Base-by-base conservation (phyloP, 2,888 invertebrate species). In the Archips xylosteana region DNA sequence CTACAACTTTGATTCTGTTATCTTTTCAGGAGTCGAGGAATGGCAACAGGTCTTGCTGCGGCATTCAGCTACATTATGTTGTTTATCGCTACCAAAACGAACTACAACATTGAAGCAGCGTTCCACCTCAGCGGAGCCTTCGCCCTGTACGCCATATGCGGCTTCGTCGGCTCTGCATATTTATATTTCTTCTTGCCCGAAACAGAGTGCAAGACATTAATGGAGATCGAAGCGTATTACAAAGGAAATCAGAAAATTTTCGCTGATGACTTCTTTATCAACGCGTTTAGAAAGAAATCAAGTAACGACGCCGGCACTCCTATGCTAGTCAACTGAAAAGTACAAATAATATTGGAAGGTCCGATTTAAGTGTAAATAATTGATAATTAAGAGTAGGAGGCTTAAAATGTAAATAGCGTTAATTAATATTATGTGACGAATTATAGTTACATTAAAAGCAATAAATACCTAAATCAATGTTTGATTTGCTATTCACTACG, bases 161-260 rank as follows among this genome's bases (percentile, higher is more conserved):
- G 92, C 3, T 81, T 94, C 13, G 68, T 94, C 2, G 95, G 95
- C 57, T 89, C 94, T 0, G 69, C 95, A 0, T 95, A 94, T 77
- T 86, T 95, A 5, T 95, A 95, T 79, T 90, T 95, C 78, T 92
- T 89, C 76, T 78, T 95, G 74, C 95, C 95, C 36, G 95, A 95
- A 84, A 95, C 95, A 0, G 95, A 95, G 79, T 92, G 89, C 5
- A 94, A 89, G 75, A 81, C 92, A 34, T 83, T 95, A 13, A 88
- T 91, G n/a, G 95, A 95, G 84, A 95, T 95, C 15, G 95, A 95
- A 85, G 85, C 86, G 0, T 91, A 83, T 61, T 95, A 94, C 76
- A 91, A 91, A 77, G 89, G 92, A 2, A 83, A 90, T 62, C 85
- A 79, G 15, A 89, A 82, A 76, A 87, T 92, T 76, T 94, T 92